phyloP scores from a whole-genome alignment of 1,140 invertebrate species.

The Pseudomyrmex flavicornis region DNA sequence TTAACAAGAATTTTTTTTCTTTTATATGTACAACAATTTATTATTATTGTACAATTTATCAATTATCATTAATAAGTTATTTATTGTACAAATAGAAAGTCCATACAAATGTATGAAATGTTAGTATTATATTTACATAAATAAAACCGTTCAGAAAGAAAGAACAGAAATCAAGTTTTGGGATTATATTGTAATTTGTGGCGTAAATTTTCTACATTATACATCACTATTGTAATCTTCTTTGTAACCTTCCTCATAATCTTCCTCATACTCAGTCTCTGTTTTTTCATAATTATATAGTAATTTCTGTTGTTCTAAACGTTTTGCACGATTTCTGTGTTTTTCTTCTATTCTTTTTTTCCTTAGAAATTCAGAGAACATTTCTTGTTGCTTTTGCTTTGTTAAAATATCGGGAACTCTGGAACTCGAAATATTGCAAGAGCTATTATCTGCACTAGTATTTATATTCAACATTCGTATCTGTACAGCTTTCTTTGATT shows the following conservation, averaged over 20 bases:
- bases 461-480: not conserved
- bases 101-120: conserved; percentile 19
- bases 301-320: not conserved
- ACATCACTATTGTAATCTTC: not conserved
- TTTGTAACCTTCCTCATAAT: conserved; percentile 1
- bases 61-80: conserved; percentile 41
- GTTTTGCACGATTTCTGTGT: not conserved
- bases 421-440: not conserved
- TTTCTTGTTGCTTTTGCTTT: conserved; percentile 48
- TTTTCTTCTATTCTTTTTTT: conserved; percentile 58
- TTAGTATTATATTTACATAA: conserved; percentile 60
- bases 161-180: too few species aligned
- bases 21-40: not conserved
- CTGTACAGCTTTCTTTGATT: conserved; percentile 19
- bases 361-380: conserved; percentile 71
- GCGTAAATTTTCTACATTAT: too few species aligned
- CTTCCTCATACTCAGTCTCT: conserved; percentile 7
- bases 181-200: too few species aligned
- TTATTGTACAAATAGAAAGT: conserved; percentile 20
- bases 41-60: conserved; percentile 36
- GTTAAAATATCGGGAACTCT: conserved; percentile 26
- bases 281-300: conserved; percentile 12
- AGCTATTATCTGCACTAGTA: not conserved
- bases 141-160: not conserved
- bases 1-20: not conserved